Evolutionary conservation across 2,113 vertebrate genomes (phyloP).

Genomic region (Sander lucioperca): DNA sequence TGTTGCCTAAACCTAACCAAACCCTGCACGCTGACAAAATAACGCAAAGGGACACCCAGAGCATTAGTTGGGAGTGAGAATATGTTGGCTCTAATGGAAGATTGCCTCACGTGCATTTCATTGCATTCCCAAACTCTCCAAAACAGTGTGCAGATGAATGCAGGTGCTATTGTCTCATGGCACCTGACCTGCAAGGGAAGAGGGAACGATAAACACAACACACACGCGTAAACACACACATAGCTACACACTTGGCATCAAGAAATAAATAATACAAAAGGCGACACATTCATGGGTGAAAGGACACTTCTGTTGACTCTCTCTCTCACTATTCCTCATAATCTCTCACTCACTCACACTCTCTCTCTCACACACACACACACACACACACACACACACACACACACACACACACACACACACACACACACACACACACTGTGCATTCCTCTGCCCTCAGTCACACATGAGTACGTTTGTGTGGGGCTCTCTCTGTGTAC

Average conservation of each 20-base stretch:
- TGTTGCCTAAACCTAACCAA: too few species aligned
- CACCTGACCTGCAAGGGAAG: neutral
- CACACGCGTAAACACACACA: neutral
- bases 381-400: neutral
- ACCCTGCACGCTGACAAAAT: too few species aligned
- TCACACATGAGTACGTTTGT: constrained; percentile 59
- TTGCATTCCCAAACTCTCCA: neutral
- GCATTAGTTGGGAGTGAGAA: too few species aligned
- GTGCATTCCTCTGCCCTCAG: constrained; percentile 54
- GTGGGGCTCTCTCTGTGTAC: constrained; percentile 56
- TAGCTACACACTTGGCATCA: neutral
- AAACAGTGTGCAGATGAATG: neutral
- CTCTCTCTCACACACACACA: constrained; percentile 34
- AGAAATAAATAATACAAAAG: constrained; percentile 27
- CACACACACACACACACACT: constrained; percentile 35
- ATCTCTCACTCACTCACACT: constrained; percentile 8
- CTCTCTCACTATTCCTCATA: constrained; percentile 27
- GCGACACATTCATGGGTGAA: constrained; percentile 12
- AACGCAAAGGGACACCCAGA: too few species aligned
- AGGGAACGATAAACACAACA: neutral
- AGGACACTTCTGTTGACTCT: constrained; percentile 27
- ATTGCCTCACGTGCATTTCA: neutral
- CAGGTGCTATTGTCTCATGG: neutral
- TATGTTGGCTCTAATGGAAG: too few species aligned
- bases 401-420: neutral